Conservation (phyloP, 2,888 invertebrate species). For the Papilio elwesi region DNA sequence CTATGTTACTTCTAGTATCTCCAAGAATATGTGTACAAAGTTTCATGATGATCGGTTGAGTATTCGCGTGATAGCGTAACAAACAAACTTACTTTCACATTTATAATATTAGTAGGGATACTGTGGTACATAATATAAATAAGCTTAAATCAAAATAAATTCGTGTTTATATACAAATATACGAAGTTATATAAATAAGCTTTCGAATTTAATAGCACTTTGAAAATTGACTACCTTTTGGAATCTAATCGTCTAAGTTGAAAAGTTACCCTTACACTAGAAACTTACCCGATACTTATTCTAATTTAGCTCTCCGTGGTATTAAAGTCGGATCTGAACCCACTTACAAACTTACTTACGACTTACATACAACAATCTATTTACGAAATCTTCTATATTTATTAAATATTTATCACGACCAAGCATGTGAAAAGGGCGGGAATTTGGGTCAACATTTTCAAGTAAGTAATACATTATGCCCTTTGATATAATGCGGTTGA, state of each 20-base stretch:
- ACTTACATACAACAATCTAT: too few species aligned
- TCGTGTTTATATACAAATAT: too few species aligned
- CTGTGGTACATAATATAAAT: too few species aligned
- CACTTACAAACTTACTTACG: too few species aligned
- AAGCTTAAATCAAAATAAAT: too few species aligned
- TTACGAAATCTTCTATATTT: not conserved
- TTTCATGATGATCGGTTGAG: too few species aligned
- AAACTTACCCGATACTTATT: slow-evolving; percentile 43
- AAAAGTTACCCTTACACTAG: slow-evolving; percentile 21
- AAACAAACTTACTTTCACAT: too few species aligned
- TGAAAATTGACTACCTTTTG: not conserved
- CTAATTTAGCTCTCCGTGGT: slow-evolving; percentile 47
- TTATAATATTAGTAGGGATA: too few species aligned
- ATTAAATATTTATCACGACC: slow-evolving; percentile 1
- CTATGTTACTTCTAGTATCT: too few species aligned
- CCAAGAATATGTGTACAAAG: too few species aligned
- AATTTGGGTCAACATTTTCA: slow-evolving; percentile 4
- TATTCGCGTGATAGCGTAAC: too few species aligned
- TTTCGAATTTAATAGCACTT: not conserved
- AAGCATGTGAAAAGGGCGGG: not conserved
- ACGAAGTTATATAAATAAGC: not conserved
- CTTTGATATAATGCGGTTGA: not conserved
- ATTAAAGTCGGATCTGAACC: slow-evolving; percentile 4
- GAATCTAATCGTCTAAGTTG: slow-evolving; percentile 26
- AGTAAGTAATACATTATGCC: slow-evolving; percentile 7